Percentiles rank a stretch among this genome's conserved stretches.
phyloP scores from a whole-genome alignment of 2,888 invertebrate species.

The Tinea trinotella region DNA sequence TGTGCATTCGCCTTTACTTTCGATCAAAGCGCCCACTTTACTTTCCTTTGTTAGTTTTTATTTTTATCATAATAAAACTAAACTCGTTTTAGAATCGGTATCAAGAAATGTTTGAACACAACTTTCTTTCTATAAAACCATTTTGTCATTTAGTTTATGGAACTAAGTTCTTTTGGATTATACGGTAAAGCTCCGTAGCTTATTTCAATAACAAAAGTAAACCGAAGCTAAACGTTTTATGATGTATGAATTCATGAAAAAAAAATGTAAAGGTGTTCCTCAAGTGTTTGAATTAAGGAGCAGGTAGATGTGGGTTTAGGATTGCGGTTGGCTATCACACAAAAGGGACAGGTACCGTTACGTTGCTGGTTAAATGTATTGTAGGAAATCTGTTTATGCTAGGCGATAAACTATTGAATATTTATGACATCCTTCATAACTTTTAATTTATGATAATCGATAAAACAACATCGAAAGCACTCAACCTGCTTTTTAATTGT shows the following conservation, averaged over 20 bases:
- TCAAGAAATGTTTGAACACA: neutral
- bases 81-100: constrained; percentile 9
- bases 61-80: constrained; percentile 12
- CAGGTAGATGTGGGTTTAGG: constrained; percentile 17
- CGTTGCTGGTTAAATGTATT: neutral
- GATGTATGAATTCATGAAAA: constrained; percentile 35
- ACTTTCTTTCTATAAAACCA: constrained; percentile 1
- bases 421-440: neutral
- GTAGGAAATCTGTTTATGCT: constrained; percentile 4
- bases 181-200: constrained; percentile 1
- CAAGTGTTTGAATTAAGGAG: constrained; percentile 9
- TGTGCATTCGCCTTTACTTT: constrained; percentile 69
- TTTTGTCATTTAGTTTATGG: neutral
- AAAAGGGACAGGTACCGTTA: constrained; percentile 20
- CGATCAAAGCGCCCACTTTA: constrained; percentile 47
- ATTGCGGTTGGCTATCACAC: constrained; percentile 13
- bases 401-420: neutral
- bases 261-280: constrained; percentile 24
- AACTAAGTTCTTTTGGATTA: neutral
- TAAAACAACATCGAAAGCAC: too few species aligned
- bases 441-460: neutral
- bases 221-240: constrained; percentile 34
- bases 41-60: constrained; percentile 66
- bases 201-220: constrained; percentile 3
- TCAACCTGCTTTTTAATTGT: too few species aligned